Percentiles rank a stretch among this genome's conserved stretches.
Evolutionary conservation across 2,888 invertebrate genomes (phyloP).

Genomic region (Nymphalis c-album): DNA sequence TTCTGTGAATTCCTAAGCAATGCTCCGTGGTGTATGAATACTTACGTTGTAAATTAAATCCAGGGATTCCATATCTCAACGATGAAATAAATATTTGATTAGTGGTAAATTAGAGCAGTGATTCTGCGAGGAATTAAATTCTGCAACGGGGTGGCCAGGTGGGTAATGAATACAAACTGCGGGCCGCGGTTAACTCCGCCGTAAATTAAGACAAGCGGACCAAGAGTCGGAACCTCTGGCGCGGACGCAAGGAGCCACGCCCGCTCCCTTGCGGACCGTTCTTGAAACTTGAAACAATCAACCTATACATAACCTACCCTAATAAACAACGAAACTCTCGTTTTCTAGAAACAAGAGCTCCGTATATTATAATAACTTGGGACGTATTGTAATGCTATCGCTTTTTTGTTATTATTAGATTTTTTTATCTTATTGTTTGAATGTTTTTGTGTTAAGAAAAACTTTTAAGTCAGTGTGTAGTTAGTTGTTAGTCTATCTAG

Average conservation of each 20-base stretch:
- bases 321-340: constrained; percentile 40
- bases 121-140: constrained; percentile 67
- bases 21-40: constrained; percentile 10
- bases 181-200: constrained; percentile 69
- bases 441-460: background rate
- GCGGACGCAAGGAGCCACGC: constrained; percentile 46
- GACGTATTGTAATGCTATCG: constrained; percentile 20
- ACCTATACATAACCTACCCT: constrained; percentile 44
- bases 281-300: constrained; percentile 52
- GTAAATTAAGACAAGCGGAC: constrained; percentile 71
- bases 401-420: constrained; percentile 15
- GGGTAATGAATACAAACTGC: constrained; percentile 79
- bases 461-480: too few species aligned
- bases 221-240: constrained; percentile 61
- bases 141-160: constrained; percentile 61
- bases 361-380: constrained; percentile 25
- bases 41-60: constrained; percentile 25
- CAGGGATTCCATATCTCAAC: constrained; percentile 32
- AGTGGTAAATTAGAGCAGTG: constrained; percentile 64
- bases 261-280: constrained; percentile 53
- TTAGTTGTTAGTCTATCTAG: background rate
- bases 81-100: constrained; percentile 64
- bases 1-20: constrained; percentile 2
- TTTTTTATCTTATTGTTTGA: background rate
- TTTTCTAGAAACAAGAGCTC: constrained; percentile 36